Conservation (phyloP, 2,113 vertebrate genomes). For the Crotophaga sulcirostris region DNA sequence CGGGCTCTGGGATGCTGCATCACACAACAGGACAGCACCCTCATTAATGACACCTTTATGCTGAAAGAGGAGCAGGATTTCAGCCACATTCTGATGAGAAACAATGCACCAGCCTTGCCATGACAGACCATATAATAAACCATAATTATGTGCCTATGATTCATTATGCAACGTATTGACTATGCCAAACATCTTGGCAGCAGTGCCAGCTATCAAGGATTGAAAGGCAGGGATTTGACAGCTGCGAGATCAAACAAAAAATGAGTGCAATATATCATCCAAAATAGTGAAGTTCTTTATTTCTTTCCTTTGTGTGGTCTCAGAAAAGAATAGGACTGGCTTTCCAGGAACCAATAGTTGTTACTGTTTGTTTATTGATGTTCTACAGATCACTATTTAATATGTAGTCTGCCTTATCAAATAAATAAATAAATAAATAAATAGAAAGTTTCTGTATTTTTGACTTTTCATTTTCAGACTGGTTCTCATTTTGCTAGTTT, state of each 20-base stretch:
- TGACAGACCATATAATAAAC: neutral
- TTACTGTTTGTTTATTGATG: neutral
- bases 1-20: fast-evolving
- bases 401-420: neutral
- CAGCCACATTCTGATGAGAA: neutral
- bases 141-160: neutral
- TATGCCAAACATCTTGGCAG: neutral
- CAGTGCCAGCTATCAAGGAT: neutral
- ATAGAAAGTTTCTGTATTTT: neutral
- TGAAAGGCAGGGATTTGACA: neutral
- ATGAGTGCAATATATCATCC: neutral
- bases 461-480: neutral
- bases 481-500: neutral
- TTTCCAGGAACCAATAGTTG: neutral
- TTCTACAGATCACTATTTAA: neutral
- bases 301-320: neutral
- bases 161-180: fast-evolving
- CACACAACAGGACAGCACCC: neutral
- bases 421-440: no score
- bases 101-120: neutral
- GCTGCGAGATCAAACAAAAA: neutral
- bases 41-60: neutral
- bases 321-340: neutral
- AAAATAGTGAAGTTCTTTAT: neutral
- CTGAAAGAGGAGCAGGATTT: neutral